Conservation (phyloP, 2,113 vertebrate genomes). For the Argyrosomus japonicus region DNA sequence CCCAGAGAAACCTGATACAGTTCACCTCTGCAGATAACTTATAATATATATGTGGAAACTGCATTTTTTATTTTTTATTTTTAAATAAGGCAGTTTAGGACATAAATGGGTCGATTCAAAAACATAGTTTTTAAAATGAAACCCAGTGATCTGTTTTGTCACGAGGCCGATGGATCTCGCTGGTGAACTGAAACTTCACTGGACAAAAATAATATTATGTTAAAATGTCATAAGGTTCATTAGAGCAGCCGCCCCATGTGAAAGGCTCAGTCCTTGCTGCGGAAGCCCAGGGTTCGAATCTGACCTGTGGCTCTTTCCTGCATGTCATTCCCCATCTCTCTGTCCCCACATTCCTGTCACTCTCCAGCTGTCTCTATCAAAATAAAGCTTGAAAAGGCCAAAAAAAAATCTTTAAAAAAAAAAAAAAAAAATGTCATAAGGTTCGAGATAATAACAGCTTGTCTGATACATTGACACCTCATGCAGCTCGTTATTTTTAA, state of each 20-base stretch:
- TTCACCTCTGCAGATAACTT: neutral
- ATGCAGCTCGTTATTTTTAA: constrained; percentile 12
- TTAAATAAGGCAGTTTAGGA: neutral
- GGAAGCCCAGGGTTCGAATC: too few species aligned
- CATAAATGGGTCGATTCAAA: too few species aligned
- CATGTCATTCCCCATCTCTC: too few species aligned
- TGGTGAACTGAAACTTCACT: neutral
- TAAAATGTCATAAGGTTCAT: constrained; percentile 4
- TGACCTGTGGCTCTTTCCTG: too few species aligned
- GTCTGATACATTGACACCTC: neutral
- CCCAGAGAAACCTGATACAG: neutral
- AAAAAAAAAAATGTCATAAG: constrained; percentile 12
- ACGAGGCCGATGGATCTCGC: neutral
- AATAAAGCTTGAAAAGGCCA: too few species aligned
- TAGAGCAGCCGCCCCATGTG: too few species aligned
- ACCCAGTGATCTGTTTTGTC: neutral
- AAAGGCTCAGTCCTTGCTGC: too few species aligned
- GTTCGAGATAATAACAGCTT: neutral
- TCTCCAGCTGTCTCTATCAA: too few species aligned
- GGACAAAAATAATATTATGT: neutral
- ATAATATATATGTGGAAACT: neutral
- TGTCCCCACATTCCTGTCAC: too few species aligned
- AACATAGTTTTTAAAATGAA: neutral
- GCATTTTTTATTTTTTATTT: neutral
- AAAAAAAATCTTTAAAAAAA: too few species aligned